phyloP scores from a whole-genome alignment of 1,140 invertebrate genomes.

The Tetragonula clypearis region DNA sequence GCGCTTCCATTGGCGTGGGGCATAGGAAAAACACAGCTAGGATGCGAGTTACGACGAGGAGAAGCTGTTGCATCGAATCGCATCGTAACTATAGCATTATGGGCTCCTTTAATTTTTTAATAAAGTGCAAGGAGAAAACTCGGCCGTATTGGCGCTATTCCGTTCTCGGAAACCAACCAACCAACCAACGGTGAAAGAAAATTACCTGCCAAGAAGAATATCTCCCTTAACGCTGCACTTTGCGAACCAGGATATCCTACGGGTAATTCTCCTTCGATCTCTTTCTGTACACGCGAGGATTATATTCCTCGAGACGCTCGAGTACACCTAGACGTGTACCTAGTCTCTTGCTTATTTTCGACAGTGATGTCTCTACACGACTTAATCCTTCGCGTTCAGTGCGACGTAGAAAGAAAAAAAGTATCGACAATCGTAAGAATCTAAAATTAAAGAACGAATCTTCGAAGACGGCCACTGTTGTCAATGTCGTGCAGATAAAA shows the following conservation, averaged over 20 bases:
- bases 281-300: conserved; percentile 21
- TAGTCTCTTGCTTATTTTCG: not conserved
- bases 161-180: not conserved
- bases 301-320: not conserved
- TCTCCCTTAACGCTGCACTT: conserved; percentile 41
- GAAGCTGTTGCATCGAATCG: conserved; percentile 35
- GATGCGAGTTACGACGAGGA: conserved; percentile 8
- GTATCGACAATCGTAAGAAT: too few relatives aligned
- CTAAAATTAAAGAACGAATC: too few relatives aligned
- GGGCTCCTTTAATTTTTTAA: conserved; percentile 45
- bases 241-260: conserved; percentile 11
- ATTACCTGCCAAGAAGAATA: conserved; percentile 20
- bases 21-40: not conserved
- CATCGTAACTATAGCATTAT: conserved; percentile 31
- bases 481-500: not conserved
- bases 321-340: too few relatives aligned
- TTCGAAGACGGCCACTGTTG: not conserved
- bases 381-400: not conserved
- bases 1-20: not conserved
- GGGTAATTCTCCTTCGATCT: conserved; percentile 26
- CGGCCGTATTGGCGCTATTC: not conserved
- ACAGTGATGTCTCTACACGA: too few relatives aligned
- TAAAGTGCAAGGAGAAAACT: conserved; percentile 21
- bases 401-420: too few relatives aligned
- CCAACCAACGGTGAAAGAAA: conserved; percentile 32